Evolutionary conservation across 2,113 vertebrate genomes (phyloP).

Genomic region (Camelus dromedarius): DNA sequence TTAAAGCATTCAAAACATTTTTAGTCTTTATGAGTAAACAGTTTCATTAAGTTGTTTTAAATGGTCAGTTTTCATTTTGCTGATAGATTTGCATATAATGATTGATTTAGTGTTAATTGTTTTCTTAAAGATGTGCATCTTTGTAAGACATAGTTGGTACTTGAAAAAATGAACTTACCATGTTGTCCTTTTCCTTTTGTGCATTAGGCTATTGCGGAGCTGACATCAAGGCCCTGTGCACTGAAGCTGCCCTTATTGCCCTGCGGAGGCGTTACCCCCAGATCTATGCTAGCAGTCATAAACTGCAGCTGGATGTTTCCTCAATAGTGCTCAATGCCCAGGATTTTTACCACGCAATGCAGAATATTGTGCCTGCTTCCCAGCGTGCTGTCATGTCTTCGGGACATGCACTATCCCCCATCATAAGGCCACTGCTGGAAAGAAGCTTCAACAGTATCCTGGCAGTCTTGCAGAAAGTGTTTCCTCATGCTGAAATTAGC

Average conservation of each 20-base stretch:
- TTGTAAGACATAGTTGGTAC: slow-evolving; percentile 28
- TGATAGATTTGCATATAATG: slow-evolving; percentile 41
- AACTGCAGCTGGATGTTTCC: slow-evolving; percentile 95
- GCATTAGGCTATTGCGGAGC: slow-evolving; percentile 97
- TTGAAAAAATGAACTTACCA: slow-evolving; percentile 65
- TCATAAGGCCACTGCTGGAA: slow-evolving; percentile 94
- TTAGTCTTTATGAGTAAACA: slow-evolving; percentile 24
- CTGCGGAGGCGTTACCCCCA: slow-evolving; percentile 97
- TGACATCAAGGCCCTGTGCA: slow-evolving; percentile 99
- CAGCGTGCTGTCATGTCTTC: slow-evolving; percentile 95
- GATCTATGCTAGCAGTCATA: slow-evolving; percentile 98
- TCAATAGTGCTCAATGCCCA: slow-evolving; percentile 95
- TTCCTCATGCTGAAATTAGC: slow-evolving; percentile 95
- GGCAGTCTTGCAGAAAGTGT: slow-evolving; percentile 93
- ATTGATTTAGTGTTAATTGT: slow-evolving; percentile 25
- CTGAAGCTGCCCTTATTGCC: slow-evolving; percentile 96
- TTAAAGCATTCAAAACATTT: slow-evolving; percentile 57
- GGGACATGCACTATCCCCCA: slow-evolving; percentile 94
- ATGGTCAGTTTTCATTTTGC: slow-evolving; percentile 50
- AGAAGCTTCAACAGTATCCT: slow-evolving; percentile 91
- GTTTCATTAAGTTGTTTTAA: slow-evolving; percentile 55
- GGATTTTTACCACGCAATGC: slow-evolving; percentile 97
- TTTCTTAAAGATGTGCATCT: not conserved
- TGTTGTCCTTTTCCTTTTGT: slow-evolving; percentile 76
- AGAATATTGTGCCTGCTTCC: slow-evolving; percentile 96